Evolutionary conservation across 2,113 vertebrate species (phyloP).

Genomic region (Dromaius novaehollandiae): DNA sequence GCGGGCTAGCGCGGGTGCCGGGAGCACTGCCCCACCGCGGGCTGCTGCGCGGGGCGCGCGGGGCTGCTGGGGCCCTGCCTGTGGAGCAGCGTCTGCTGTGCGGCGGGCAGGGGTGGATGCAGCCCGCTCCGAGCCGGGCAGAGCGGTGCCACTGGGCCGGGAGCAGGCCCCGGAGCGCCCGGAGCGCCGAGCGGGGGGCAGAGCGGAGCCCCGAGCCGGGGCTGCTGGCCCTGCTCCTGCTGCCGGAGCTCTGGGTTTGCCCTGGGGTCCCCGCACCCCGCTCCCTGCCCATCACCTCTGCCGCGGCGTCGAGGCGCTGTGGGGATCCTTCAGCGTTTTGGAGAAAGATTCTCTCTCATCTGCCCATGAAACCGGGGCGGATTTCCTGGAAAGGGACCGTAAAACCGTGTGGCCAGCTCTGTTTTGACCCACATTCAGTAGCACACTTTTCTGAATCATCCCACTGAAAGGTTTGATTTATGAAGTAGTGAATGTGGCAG

Average conservation of each 20-base stretch:
- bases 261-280: fast-evolving
- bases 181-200: too few relatives aligned
- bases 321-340: not conserved
- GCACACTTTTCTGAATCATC: not conserved
- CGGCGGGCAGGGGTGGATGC: fast-evolving
- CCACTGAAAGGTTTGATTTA: not conserved
- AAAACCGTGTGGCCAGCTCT: not conserved
- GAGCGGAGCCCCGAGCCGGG: too few relatives aligned
- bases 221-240: too few relatives aligned
- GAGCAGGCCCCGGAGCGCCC: too few relatives aligned
- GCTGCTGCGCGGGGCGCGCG: not conserved
- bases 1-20: fast-evolving
- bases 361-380: not conserved
- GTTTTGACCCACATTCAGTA: not conserved
- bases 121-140: fast-evolving
- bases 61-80: not conserved
- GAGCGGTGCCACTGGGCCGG: not conserved
- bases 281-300: not conserved
- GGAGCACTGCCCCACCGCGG: too few relatives aligned
- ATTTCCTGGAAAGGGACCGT: not conserved
- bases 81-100: fast-evolving
- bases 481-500: not conserved
- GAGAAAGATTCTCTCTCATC: not conserved
- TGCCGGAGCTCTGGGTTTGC: too few relatives aligned
- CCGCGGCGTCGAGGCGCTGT: not conserved